Evolutionary conservation across 1,140 invertebrate species (phyloP), one percentile per base, ranked within the genome.

Genomic region (Nilaparvata lugens): DNA sequence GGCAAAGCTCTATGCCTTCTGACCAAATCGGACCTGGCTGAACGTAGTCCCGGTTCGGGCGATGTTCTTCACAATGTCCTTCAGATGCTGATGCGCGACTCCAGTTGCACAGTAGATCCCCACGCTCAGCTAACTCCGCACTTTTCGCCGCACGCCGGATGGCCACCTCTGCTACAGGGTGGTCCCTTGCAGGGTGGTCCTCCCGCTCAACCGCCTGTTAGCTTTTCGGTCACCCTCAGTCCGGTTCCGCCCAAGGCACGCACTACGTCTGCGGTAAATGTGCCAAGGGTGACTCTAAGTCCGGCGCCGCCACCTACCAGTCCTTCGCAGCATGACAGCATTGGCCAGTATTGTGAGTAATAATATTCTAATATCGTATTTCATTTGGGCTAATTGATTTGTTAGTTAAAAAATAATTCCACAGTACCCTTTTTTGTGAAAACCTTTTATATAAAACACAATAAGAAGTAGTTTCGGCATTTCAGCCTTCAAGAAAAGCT

Each of bases 61-160:
- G 93, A 97, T 72, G 86, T 97, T 6, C 76, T 97, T 55, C 92
- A 93, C 77, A 97, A 97, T 75, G 90, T 93, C 3, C 80, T 97
- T 19, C 88, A 92, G 66, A 86, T 94, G 76, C 77, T 96, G 9
- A 85, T 92, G 31, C 81, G 89, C 3, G 89, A 93, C 68, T 86
- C 86, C 45, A n/a, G n/a, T n/a, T n/a, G 86, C 81, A 55, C 86
- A 65, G 70, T 89, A 25, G 51, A 63, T 85, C 89, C 90, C 4
- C 87, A 83, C 55, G 91, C 88, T 63, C 90, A 90, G 2, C 83
- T 92, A 5, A 93, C 90, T 0, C 89, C 91, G n/a, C 86, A 87
- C 55, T 82, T 82, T n/a, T 84, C 84, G n/a, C 83, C 70, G n/a
- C 68, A 66, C 14, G 68, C 68, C 9, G 67, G 68, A 42, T 69